Base-by-base conservation (phyloP, 2,797 vertebrate genomes). In the Austrolebias charrua region DNA sequence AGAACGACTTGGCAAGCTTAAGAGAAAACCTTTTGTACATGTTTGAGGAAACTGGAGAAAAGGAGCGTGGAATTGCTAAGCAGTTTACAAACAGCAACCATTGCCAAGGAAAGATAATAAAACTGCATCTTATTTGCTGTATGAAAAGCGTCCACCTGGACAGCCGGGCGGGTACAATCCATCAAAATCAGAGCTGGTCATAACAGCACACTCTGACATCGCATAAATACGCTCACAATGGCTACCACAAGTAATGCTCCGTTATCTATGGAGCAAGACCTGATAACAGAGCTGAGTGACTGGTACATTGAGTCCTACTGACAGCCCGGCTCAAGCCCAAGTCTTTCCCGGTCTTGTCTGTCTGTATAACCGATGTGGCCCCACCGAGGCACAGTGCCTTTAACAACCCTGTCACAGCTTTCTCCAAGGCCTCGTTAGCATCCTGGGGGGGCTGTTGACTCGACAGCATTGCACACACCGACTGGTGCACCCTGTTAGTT, bases 101-200 rank as follows among this genome's bases (percentile, higher is more conserved):
- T 62, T 60, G 71, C 80, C 71, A 66, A 75, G 57, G 64, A 69
- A 57, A 73, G 69, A 80, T 85, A 73, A 78, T 35, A 40, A 78
- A 63, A 49, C 62, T 62, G 42, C 44, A 73, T 73, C 65, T 86
- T 88, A 80, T 87, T 80, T 79, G 73, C 69, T 84, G 81, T 76
- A 77, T 79, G 82, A 85, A 73, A 79, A 61, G 44, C 9, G 56
- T 76, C 79, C 83, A 86, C 86, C 86, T 86, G 80, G 78, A 81
- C 66, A 73, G 52, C 61, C 31, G 61, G 54, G 71, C 31, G 61
- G 54, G 71, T 76, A 71, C 57, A 73, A 86, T 81, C 71, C 75
- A 82, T 85, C 78, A 76, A 71, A 75, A 68, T 72, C 69, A 73
- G 82, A 89, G 80, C 85, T 81, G 86, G 63, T 82, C 77, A 57